phyloP scores from a whole-genome alignment of 2,113 vertebrate species.

The Motacilla alba region DNA sequence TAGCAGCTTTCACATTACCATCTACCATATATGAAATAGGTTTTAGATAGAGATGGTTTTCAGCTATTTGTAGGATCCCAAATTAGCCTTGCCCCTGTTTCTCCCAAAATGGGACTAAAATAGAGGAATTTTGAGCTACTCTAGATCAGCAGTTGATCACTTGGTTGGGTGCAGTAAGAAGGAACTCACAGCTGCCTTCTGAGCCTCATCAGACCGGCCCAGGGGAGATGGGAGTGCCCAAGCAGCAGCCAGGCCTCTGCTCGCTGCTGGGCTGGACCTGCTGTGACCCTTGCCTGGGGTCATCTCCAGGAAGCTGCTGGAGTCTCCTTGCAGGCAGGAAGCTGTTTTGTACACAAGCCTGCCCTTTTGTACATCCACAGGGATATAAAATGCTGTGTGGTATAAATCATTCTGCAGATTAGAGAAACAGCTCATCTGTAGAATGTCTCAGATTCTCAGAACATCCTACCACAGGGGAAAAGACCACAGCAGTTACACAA shows the following conservation, averaged over 20 bases:
- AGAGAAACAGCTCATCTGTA: neutral
- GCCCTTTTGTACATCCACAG: neutral
- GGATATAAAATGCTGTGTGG: neutral
- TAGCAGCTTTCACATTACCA: neutral
- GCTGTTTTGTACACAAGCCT: neutral
- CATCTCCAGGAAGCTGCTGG: neutral
- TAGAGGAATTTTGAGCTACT: neutral
- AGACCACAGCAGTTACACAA: neutral
- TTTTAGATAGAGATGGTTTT: neutral
- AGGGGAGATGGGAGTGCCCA: neutral
- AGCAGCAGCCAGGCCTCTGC: neutral
- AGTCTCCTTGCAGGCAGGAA: neutral
- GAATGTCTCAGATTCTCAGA: neutral
- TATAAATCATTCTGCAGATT: neutral
- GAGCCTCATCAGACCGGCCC: neutral
- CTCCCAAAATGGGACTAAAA: neutral
- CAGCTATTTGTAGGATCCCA: neutral
- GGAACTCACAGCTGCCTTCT: neutral
- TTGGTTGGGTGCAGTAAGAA: neutral
- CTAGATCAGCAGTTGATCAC: neutral
- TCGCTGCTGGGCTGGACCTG: fast-evolving
- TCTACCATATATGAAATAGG: neutral
- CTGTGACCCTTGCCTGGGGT: neutral
- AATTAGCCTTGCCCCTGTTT: neutral
- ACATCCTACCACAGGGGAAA: neutral